Percentiles rank a stretch among this genome's conserved stretches.
These are phyloP conservation scores for Oreochromis spilurus DNA, from an alignment of 2,113 vertebrate genomes.

Conservation along the genomic window DNA sequence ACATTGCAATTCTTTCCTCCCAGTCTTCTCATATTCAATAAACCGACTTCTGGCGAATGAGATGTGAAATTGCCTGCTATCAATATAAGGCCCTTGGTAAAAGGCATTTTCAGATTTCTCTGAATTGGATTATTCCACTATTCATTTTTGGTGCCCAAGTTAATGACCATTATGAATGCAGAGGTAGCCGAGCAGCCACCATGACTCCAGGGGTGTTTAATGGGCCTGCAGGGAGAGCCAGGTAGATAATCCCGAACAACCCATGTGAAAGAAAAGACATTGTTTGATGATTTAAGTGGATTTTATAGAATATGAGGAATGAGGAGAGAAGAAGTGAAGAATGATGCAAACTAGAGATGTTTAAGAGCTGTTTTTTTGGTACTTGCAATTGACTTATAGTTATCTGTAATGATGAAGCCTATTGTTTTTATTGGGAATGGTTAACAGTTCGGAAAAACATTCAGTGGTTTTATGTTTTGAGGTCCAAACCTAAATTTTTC, in stretches of 20 bases:
- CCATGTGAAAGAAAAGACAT: slow-evolving; percentile 42
- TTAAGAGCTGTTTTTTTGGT: neutral
- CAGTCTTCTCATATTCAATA: slow-evolving; percentile 64
- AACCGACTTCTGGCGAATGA: slow-evolving; percentile 61
- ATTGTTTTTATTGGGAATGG: neutral
- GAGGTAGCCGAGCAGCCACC: slow-evolving; percentile 35
- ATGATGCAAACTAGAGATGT: neutral
- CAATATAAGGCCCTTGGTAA: slow-evolving; percentile 52
- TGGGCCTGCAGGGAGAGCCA: slow-evolving; percentile 33
- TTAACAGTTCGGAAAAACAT: neutral
- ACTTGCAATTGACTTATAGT: neutral
- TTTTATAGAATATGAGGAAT: slow-evolving; percentile 8
- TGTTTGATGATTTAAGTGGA: slow-evolving; percentile 33
- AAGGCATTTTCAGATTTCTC: slow-evolving; percentile 58
- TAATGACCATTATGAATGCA: slow-evolving; percentile 69
- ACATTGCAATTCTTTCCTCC: slow-evolving; percentile 41
- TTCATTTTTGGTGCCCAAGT: slow-evolving; percentile 51
- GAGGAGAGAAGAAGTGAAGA: neutral
- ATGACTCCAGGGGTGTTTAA: slow-evolving; percentile 49
- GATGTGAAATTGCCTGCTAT: slow-evolving; percentile 70
- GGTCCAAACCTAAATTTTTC: neutral
- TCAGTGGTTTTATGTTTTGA: neutral
- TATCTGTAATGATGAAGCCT: neutral
- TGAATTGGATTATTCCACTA: slow-evolving; percentile 67
- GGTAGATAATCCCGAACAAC: slow-evolving; percentile 44